These are phyloP conservation scores for Salpingus planirostris DNA, from an alignment of 2,888 invertebrate species.

Conservation along the genomic window DNA sequence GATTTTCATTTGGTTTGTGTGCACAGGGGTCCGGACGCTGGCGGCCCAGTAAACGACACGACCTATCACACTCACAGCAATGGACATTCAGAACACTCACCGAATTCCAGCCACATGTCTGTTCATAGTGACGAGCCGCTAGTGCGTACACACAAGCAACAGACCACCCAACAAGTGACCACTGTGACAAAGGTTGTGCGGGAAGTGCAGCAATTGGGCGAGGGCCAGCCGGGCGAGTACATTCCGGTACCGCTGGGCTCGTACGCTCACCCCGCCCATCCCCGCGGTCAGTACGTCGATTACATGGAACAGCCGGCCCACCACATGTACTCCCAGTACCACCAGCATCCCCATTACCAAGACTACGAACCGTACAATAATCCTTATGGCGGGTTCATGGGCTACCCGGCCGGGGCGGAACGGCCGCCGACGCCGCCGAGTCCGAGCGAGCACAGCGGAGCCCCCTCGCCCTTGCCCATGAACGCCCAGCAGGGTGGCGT, in stretches of 20 bases:
- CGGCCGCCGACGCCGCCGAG: slow-evolving; percentile 47
- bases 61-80: slow-evolving; percentile 48
- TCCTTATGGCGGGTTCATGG: slow-evolving; percentile 44
- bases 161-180: slow-evolving; percentile 61
- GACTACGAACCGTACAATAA: slow-evolving; percentile 51
- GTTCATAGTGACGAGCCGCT: slow-evolving; percentile 46
- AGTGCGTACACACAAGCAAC: slow-evolving; percentile 58
- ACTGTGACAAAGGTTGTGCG: slow-evolving; percentile 62
- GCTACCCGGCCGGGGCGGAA: slow-evolving; percentile 41
- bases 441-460: slow-evolving; percentile 49
- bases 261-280: slow-evolving; percentile 35
- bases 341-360: slow-evolving; percentile 46
- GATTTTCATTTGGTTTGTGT: slow-evolving; percentile 5
- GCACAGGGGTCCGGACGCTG: slow-evolving; percentile 31
- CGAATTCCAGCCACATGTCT: slow-evolving; percentile 49
- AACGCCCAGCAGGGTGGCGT: slow-evolving; percentile 37
- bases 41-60: slow-evolving; percentile 32
- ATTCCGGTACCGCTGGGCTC: slow-evolving; percentile 44
- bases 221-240: slow-evolving; percentile 46
- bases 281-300: slow-evolving; percentile 42
- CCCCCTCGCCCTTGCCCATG: slow-evolving; percentile 46
- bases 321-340: slow-evolving; percentile 44
- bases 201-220: slow-evolving; percentile 52
- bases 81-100: slow-evolving; percentile 57
- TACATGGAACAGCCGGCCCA: slow-evolving; percentile 42